Evolutionary conservation across 2,113 vertebrate species (phyloP).

Genomic region (Plectropomus leopardus): DNA sequence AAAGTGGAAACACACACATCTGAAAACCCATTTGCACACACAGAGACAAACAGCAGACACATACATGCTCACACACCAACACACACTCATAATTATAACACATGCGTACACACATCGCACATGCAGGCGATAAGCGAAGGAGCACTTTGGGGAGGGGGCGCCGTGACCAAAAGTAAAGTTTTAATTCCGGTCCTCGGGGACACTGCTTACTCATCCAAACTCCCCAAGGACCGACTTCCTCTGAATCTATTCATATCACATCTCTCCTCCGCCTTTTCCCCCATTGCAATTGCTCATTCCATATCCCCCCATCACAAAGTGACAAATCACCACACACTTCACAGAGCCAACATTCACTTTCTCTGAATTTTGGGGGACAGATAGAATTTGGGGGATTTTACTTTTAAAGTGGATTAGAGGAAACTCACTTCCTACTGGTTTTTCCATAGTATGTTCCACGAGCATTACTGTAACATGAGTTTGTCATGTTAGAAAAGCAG

Average conservation of each 20-base stretch:
- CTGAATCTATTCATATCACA: slow-evolving; percentile 89
- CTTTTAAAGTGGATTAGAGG: slow-evolving; percentile 81
- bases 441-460: slow-evolving; percentile 63
- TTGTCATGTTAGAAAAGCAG: slow-evolving; percentile 20
- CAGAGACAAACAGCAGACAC: slow-evolving; percentile 50
- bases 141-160: slow-evolving; percentile 72
- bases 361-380: slow-evolving; percentile 74
- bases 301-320: slow-evolving; percentile 85
- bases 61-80: slow-evolving; percentile 54
- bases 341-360: slow-evolving; percentile 79
- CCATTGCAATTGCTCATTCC: slow-evolving; percentile 88
- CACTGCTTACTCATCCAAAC: slow-evolving; percentile 83
- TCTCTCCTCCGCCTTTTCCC: slow-evolving; percentile 86
- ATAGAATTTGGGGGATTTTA: slow-evolving; percentile 71
- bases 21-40: slow-evolving; percentile 55
- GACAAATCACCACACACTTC: slow-evolving; percentile 87
- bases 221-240: slow-evolving; percentile 82
- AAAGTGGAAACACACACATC: slow-evolving; percentile 68
- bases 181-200: slow-evolving; percentile 86
- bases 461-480: slow-evolving; percentile 51
- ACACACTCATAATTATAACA: slow-evolving; percentile 49
- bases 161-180: slow-evolving; percentile 87
- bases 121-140: slow-evolving; percentile 78
- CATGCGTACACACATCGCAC: slow-evolving; percentile 59
- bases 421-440: slow-evolving; percentile 67